Percentiles rank a stretch among this genome's conserved stretches.
phyloP scores from a whole-genome alignment of 1,140 invertebrate species.

The Grapholita molesta region DNA sequence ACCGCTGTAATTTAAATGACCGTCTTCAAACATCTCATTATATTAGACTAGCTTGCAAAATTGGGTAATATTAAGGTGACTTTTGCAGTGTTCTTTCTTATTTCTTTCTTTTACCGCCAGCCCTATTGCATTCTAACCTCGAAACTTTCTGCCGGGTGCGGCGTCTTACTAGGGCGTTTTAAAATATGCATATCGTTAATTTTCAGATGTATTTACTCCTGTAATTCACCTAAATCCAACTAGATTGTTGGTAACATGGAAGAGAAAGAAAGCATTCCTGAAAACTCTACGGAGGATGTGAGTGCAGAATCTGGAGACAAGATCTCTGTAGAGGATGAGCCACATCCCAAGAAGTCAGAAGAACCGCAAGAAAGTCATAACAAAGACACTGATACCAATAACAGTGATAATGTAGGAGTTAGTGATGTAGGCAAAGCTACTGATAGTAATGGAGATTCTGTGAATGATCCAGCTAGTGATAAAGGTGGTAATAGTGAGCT shows the following conservation, averaged over 20 bases:
- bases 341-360: slow-evolving; percentile 27
- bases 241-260: slow-evolving; percentile 59
- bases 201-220: slow-evolving; percentile 52
- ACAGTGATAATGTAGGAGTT: slow-evolving; percentile 27
- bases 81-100: not conserved
- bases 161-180: not conserved
- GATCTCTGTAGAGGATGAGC: slow-evolving; percentile 21
- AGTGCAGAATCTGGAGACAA: slow-evolving; percentile 29
- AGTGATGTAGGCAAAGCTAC: slow-evolving; percentile 30
- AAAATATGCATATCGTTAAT: not conserved
- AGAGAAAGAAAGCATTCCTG: slow-evolving; percentile 50
- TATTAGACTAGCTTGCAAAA: not conserved
- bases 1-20: slow-evolving; percentile 30
- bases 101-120: not conserved
- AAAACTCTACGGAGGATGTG: slow-evolving; percentile 37
- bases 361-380: slow-evolving; percentile 24
- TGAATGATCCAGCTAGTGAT: slow-evolving; percentile 25
- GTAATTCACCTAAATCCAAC: slow-evolving; percentile 33
- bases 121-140: slow-evolving; percentile 8
- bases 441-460: slow-evolving; percentile 37
- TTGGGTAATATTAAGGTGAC: not conserved
- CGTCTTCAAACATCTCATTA: slow-evolving; percentile 10
- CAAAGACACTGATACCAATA: slow-evolving; percentile 12
- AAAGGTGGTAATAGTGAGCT: slow-evolving; percentile 34
- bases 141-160: slow-evolving; percentile 13